Percentiles rank a stretch among this genome's conserved stretches.
These are phyloP conservation scores for Monomorium pharaonis DNA, from an alignment of 1,140 invertebrate species.

Conservation along the genomic window DNA sequence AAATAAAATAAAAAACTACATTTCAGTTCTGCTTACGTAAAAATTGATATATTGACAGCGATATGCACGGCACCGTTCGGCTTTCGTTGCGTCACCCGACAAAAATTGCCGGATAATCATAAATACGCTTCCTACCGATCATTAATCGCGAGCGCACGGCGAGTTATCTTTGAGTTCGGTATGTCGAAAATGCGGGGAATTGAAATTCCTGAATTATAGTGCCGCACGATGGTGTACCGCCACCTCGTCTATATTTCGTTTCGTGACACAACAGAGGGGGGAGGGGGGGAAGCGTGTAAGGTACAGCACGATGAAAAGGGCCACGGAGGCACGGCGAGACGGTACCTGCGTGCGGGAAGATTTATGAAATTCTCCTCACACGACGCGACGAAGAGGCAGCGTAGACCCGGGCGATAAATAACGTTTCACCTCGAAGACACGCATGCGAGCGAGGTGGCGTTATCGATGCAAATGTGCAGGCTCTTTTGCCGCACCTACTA, in stretches of 20 bases:
- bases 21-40: background rate
- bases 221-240: constrained; percentile 13
- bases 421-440: constrained; percentile 69
- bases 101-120: constrained; percentile 23
- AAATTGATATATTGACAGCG: background rate
- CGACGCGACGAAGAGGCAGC: constrained; percentile 46
- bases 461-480: constrained; percentile 74
- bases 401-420: constrained; percentile 67
- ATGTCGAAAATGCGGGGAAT: constrained; percentile 41
- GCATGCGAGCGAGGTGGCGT: constrained; percentile 47
- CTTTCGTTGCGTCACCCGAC: background rate
- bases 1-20: too few species aligned
- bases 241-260: constrained; percentile 50
- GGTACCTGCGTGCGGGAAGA: constrained; percentile 50
- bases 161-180: constrained; percentile 18
- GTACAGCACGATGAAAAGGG: constrained; percentile 56
- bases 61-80: background rate
- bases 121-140: background rate
- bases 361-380: constrained; percentile 71
- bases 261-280: constrained; percentile 42
- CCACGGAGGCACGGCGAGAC: constrained; percentile 34
- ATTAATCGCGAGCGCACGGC: constrained; percentile 18
- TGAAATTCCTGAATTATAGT: constrained; percentile 57
- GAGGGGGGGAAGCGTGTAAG: constrained; percentile 23
- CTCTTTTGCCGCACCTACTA: constrained; percentile 67